phyloP scores from a whole-genome alignment of 2,113 vertebrate genomes.

The Atractosteus spatula region DNA sequence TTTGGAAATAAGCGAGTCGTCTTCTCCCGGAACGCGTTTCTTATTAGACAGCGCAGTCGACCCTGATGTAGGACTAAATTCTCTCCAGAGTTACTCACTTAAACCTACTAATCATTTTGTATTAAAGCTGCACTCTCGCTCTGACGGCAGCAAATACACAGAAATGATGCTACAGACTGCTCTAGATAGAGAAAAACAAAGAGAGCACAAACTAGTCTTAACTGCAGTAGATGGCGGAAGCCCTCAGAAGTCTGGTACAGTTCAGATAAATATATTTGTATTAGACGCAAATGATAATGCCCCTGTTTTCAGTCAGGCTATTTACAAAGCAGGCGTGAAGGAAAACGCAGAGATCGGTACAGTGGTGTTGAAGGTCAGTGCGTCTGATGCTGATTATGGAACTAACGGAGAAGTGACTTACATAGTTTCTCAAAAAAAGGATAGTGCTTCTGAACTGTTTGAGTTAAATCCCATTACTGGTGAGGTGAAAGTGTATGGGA shows the following conservation, averaged over 20 bases:
- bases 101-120: constrained; percentile 21
- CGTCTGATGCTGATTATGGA: constrained; percentile 24
- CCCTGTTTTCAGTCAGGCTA: constrained; percentile 15
- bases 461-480: constrained; percentile 14
- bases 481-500: not conserved
- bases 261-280: constrained; percentile 21
- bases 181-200: constrained; percentile 27
- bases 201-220: constrained; percentile 18
- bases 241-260: constrained; percentile 24
- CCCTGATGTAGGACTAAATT: constrained; percentile 22
- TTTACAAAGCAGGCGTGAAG: constrained; percentile 22
- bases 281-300: constrained; percentile 34
- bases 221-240: constrained; percentile 25
- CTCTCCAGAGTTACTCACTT: constrained; percentile 22
- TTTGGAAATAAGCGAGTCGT: constrained; percentile 48
- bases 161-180: constrained; percentile 24
- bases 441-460: constrained; percentile 10
- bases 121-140: constrained; percentile 4
- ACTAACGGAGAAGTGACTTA: constrained; percentile 20
- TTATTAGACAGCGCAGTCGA: constrained; percentile 19
- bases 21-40: constrained; percentile 42
- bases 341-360: constrained; percentile 28
- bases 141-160: not conserved
- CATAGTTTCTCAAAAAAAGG: not conserved
- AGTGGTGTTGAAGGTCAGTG: constrained; percentile 17